Conservation (phyloP, 1,140 invertebrate species). For the Lasioglossum baleicum region DNA sequence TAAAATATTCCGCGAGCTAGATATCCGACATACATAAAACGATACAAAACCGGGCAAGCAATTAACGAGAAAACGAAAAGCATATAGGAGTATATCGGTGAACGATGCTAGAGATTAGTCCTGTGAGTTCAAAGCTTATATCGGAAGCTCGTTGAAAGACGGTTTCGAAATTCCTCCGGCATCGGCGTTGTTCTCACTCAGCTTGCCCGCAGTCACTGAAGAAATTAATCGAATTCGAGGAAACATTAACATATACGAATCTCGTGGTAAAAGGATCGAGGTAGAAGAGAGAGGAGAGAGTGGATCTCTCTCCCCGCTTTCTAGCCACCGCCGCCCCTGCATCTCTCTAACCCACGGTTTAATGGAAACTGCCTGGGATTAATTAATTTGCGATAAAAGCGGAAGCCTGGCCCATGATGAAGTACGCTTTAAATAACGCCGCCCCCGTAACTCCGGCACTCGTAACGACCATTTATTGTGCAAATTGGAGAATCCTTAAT, state of each 20-base stretch:
- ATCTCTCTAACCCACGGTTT: background rate
- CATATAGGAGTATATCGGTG: too few relatives aligned
- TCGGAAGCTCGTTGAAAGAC: too few relatives aligned
- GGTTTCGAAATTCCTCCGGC: too few relatives aligned
- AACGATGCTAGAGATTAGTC: too few relatives aligned
- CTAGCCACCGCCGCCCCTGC: too few relatives aligned
- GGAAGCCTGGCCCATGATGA: constrained; percentile 35
- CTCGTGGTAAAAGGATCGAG: background rate
- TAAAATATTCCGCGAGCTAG: too few relatives aligned
- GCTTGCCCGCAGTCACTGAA: background rate
- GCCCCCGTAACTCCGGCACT: constrained; percentile 27
- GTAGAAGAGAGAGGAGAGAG: background rate
- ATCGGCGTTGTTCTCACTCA: too few relatives aligned
- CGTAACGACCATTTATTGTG: constrained; percentile 61
- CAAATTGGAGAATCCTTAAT: constrained; percentile 67
- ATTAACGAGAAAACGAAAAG: too few relatives aligned
- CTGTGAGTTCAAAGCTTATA: too few relatives aligned
- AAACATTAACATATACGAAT: constrained; percentile 27
- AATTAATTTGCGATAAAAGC: constrained; percentile 55
- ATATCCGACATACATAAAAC: too few relatives aligned
- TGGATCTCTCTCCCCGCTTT: too few relatives aligned
- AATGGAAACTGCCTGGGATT: constrained; percentile 43
- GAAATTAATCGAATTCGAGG: constrained; percentile 40
- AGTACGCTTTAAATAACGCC: constrained; percentile 57
- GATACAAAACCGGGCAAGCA: too few relatives aligned